Evolutionary conservation across 2,797 vertebrate genomes (phyloP).

Genomic region (Cheirogaleus major): DNA sequence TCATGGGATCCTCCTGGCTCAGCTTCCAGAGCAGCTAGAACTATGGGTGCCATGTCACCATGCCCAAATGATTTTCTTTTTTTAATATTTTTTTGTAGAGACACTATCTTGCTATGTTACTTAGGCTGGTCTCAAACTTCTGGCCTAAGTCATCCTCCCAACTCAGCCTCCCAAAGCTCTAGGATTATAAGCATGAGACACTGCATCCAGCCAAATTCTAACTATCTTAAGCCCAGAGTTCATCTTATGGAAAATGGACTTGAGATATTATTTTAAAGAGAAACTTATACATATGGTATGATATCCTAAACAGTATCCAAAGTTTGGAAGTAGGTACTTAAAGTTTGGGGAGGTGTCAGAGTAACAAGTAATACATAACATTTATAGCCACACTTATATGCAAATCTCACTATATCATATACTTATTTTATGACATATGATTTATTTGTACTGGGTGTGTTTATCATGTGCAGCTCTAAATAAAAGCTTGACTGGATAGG

Average conservation of each 20-base stretch:
- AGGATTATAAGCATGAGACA: background rate
- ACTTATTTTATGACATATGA: background rate
- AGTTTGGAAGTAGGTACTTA: background rate
- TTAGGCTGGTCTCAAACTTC: background rate
- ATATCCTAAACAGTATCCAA: background rate
- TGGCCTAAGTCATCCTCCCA: background rate
- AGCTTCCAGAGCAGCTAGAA: background rate
- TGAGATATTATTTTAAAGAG: slow-evolving; percentile 1
- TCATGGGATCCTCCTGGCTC: background rate
- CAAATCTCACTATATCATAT: background rate
- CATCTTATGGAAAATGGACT: background rate
- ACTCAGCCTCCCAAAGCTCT: background rate
- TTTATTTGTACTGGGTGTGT: background rate
- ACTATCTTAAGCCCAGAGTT: background rate
- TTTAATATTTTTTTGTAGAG: background rate
- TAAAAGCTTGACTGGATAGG: background rate
- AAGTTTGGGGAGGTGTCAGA: background rate
- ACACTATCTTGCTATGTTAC: background rate
- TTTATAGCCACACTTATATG: background rate
- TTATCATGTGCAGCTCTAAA: background rate
- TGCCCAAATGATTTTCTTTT: background rate
- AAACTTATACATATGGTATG: background rate
- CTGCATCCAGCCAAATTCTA: background rate
- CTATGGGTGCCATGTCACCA: background rate
- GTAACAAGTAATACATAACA: background rate